A percentile compares a stretch with the other conserved stretches of the same genome.
These are phyloP conservation scores for Allolobophora icterica DNA, from an alignment of 2,888 invertebrate species.

Conservation along the genomic window DNA sequence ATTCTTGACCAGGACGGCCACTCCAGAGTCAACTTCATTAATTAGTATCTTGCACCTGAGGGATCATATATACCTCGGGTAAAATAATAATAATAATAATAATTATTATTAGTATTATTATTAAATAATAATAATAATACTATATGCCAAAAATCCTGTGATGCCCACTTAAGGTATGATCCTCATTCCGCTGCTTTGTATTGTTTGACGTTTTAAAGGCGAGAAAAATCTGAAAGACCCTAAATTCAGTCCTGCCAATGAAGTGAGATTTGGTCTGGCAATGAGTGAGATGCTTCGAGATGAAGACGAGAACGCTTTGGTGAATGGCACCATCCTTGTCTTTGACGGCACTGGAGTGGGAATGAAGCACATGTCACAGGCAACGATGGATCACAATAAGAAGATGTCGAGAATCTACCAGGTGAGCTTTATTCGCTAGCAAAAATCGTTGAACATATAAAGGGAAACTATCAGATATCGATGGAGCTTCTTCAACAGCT, in stretches of 20 bases:
- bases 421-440: neutral
- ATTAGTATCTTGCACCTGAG: no score
- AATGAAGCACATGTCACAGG: neutral
- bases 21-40: no score
- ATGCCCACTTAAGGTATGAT: neutral
- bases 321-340: slow-evolving; percentile 18
- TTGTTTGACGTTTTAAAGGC: slow-evolving; percentile 4
- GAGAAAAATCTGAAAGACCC: slow-evolving; percentile 1
- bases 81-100: no score
- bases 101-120: no score
- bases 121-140: no score
- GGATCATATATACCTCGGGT: no score
- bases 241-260: neutral
- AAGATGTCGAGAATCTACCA: slow-evolving; percentile 25
- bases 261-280: neutral
- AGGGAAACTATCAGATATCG: no score
- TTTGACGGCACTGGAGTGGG: slow-evolving; percentile 23
- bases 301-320: slow-evolving; percentile 21
- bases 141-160: no score
- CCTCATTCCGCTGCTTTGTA: neutral
- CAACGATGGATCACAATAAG: neutral
- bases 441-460: neutral
- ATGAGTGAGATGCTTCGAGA: neutral
- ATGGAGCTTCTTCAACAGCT: no score
- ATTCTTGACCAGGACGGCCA: no score